Percentiles rank a stretch among this genome's conserved stretches.
phyloP scores from a whole-genome alignment of 2,113 vertebrate genomes.

The Prunella himalayana region DNA sequence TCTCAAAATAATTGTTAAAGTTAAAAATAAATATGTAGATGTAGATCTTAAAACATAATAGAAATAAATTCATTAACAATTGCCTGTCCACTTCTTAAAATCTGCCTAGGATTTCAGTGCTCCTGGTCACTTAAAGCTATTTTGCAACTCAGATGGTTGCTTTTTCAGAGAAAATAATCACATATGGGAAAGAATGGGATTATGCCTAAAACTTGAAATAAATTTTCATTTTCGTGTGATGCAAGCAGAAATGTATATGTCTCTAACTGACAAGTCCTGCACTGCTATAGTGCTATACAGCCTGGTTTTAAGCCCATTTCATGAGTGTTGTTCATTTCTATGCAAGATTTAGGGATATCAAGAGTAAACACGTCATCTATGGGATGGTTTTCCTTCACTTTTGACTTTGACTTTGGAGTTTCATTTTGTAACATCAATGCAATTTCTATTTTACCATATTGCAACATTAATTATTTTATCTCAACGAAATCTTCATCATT shows the following conservation, averaged over 20 bases:
- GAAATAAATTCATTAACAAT: neutral
- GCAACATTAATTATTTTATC: slow-evolving; percentile 34
- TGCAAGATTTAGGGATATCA: slow-evolving; percentile 44
- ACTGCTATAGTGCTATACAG: slow-evolving; percentile 21
- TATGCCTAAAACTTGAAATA: slow-evolving; percentile 6
- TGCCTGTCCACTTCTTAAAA: neutral
- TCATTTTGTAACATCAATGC: slow-evolving; percentile 47
- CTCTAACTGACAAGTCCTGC: slow-evolving; percentile 2
- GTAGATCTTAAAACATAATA: neutral
- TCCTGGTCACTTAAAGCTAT: neutral
- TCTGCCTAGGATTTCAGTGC: neutral
- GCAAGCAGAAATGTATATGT: slow-evolving; percentile 1
- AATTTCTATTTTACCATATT: neutral
- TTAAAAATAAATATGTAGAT: neutral
- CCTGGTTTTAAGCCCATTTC: slow-evolving; percentile 51
- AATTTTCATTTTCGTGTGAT: slow-evolving; percentile 48
- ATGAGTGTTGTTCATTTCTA: slow-evolving; percentile 47
- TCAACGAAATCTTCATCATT: neutral
- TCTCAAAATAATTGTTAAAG: neutral
- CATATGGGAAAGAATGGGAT: neutral
- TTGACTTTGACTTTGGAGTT: slow-evolving; percentile 34
- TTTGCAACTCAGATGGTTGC: neutral
- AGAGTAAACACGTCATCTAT: slow-evolving; percentile 33
- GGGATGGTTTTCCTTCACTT: slow-evolving; percentile 9
- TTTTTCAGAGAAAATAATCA: slow-evolving; percentile 20